A percentile compares a stretch with the other conserved stretches of the same genome.
phyloP scores from a whole-genome alignment of 2,888 invertebrate species.

The Euzophera pinguis region DNA sequence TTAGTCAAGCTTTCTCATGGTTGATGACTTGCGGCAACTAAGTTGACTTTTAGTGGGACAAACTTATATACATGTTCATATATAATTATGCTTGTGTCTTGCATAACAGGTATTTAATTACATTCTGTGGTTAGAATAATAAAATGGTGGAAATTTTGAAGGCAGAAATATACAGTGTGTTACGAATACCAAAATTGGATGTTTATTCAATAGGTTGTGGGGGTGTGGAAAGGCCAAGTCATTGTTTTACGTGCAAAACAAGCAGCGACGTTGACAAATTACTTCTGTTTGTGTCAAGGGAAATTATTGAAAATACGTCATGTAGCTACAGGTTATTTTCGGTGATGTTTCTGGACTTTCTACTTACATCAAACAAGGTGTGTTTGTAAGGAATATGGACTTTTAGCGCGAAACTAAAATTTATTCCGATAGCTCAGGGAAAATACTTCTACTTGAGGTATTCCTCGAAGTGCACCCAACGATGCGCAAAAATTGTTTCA shows the following conservation, averaged over 20 bases:
- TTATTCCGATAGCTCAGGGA: too few species aligned
- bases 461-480: too few species aligned
- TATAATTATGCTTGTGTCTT: too few species aligned
- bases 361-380: not conserved
- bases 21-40: too few species aligned
- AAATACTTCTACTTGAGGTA: too few species aligned
- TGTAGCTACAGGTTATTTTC: not conserved
- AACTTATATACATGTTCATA: too few species aligned
- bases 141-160: not conserved
- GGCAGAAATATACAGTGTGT: not conserved
- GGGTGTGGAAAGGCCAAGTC: slow-evolving; percentile 10
- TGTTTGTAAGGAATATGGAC: not conserved
- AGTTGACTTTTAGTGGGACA: too few species aligned
- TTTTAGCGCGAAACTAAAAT: too few species aligned
- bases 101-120: too few species aligned
- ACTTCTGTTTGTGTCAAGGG: slow-evolving; percentile 37
- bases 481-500: too few species aligned
- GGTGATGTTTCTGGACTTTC: not conserved
- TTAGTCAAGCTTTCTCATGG: too few species aligned
- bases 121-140: too few species aligned
- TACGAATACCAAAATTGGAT: not conserved
- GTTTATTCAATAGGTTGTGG: slow-evolving; percentile 10
- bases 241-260: slow-evolving; percentile 8
- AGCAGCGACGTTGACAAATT: slow-evolving; percentile 51
- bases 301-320: slow-evolving; percentile 50